A percentile compares a stretch with the other conserved stretches of the same genome.
Evolutionary conservation across 30 jellyfish, hydroid and myxozoan species (phyloP).

Genomic region (Turritopsis rubra): DNA sequence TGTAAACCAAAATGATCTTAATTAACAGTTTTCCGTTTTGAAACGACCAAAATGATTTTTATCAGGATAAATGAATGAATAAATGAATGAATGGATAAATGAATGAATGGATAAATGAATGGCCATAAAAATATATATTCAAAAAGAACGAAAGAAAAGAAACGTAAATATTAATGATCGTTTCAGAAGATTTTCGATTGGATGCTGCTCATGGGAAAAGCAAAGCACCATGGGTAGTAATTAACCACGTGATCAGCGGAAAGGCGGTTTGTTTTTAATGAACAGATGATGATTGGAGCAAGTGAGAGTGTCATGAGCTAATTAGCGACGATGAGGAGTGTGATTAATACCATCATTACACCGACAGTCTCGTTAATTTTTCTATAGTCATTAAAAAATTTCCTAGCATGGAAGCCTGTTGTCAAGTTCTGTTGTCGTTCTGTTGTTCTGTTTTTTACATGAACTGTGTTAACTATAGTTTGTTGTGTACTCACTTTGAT

Average conservation of each 20-base stretch:
- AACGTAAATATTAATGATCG: neutral
- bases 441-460: too few species aligned
- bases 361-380: neutral
- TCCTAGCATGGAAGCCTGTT: neutral
- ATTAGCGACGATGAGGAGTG: neutral
- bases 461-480: too few species aligned
- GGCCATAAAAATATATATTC: too few species aligned
- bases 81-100: too few species aligned
- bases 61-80: neutral
- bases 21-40: neutral
- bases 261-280: neutral
- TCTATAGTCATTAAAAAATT: too few species aligned
- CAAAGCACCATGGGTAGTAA: neutral
- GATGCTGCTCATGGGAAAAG: neutral
- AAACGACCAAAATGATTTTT: neutral
- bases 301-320: neutral
- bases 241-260: neutral
- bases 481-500: too few species aligned
- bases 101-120: too few species aligned
- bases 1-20: neutral
- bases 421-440: too few species aligned
- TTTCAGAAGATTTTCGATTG: neutral
- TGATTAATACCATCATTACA: neutral
- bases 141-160: neutral
- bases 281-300: neutral